Percentiles rank a stretch among this genome's conserved stretches.
Evolutionary conservation across 2,113 vertebrate species (phyloP).

Genomic region (Solea solea): DNA sequence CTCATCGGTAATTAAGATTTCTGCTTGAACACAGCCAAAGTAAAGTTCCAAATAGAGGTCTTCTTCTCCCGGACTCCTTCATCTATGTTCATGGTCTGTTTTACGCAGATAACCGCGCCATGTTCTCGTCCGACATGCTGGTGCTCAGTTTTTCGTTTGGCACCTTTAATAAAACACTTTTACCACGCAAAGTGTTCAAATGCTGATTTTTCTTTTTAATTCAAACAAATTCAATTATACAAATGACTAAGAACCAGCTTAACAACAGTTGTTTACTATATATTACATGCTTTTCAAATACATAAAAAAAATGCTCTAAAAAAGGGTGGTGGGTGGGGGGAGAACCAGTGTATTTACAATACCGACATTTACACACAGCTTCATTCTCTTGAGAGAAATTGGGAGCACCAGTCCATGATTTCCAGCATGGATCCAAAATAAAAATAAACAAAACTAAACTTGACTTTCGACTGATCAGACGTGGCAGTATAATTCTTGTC

Average conservation of each 20-base stretch:
- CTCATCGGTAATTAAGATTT: no score
- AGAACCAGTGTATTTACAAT: conserved; percentile 89
- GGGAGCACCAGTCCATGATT: conserved; percentile 86
- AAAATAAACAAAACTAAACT: conserved; percentile 20
- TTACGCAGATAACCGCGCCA: no score
- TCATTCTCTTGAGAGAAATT: conserved; percentile 79
- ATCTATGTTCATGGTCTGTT: no score
- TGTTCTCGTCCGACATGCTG: no score
- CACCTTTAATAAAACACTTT: no score
- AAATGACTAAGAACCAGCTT: conserved; percentile 98
- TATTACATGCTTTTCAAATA: conserved; percentile 95
- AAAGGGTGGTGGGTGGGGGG: conserved; percentile 50
- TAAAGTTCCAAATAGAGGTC: no score
- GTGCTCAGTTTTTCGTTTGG: no score
- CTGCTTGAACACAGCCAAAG: no score
- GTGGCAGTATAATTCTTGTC: conserved; percentile 56
- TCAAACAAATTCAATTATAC: conserved; percentile 86
- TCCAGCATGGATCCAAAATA: conserved; percentile 82
- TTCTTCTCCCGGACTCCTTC: no score
- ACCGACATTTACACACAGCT: conserved; percentile 85
- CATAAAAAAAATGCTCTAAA: conserved; percentile 77
- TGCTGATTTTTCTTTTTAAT: conserved; percentile 68
- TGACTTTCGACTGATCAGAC: conserved; percentile 39
- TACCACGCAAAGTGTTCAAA: conserved; percentile 27
- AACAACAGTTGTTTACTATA: conserved; percentile 89